phyloP scores from a whole-genome alignment of 2,888 invertebrate genomes.

The Spodoptera picta region DNA sequence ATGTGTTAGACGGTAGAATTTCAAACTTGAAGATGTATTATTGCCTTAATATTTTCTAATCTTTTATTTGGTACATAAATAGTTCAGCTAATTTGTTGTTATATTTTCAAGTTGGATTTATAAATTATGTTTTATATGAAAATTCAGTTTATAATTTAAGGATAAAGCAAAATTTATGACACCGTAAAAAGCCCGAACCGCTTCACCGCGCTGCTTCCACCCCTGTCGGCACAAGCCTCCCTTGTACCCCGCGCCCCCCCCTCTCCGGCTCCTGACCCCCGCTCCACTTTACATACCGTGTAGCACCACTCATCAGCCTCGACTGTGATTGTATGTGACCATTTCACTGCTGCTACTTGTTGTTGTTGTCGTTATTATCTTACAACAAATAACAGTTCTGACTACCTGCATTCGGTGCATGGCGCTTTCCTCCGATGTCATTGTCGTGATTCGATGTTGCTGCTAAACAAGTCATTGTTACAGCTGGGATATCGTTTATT shows the following conservation, averaged over 20 bases:
- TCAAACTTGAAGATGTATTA: conserved; percentile 1
- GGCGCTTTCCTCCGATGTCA: conserved; percentile 78
- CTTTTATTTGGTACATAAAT: conserved; percentile 5
- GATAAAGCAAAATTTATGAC: conserved; percentile 63
- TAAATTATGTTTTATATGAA: conserved; percentile 29
- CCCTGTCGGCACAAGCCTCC: conserved; percentile 70
- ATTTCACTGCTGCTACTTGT: conserved; percentile 65
- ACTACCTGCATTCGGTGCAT: conserved; percentile 76
- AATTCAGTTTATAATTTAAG: conserved; percentile 59
- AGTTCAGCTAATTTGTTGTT: conserved; percentile 24
- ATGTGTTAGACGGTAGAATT: conserved; percentile 11
- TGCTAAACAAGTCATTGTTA: conserved; percentile 57
- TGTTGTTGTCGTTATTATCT: conserved; percentile 57
- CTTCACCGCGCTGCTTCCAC: conserved; percentile 81
- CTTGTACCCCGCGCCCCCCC: conserved; percentile 47
- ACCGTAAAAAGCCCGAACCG: conserved; percentile 74
- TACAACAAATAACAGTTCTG: conserved; percentile 58
- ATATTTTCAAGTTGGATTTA: conserved; percentile 20
- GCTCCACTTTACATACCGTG: conserved; percentile 77
- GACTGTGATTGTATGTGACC: conserved; percentile 66
- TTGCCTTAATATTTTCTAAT: conserved; percentile 5
- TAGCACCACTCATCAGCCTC: conserved; percentile 84
- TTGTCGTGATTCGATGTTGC: conserved; percentile 79
- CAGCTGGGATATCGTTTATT: conserved; percentile 38
- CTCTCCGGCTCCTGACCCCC: conserved; percentile 39